phyloP scores from a whole-genome alignment of 1,140 invertebrate species.

The Macrotrachela quadricornifera region DNA sequence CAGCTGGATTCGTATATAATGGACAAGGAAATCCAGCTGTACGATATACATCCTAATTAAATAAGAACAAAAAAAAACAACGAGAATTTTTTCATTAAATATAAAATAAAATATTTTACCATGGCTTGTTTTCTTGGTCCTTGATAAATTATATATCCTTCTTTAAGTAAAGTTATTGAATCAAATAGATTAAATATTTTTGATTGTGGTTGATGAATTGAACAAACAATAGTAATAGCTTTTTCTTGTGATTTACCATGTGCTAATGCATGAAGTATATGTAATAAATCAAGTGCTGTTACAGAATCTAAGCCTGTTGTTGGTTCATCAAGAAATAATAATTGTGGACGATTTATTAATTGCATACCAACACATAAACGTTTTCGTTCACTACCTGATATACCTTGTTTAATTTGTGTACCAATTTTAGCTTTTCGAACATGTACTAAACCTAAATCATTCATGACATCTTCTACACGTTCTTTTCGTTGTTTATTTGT shows the following conservation, averaged over 20 bases:
- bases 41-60: too few relatives aligned
- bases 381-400: constrained; percentile 21
- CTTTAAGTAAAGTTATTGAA: constrained; percentile 17
- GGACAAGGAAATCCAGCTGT: too few relatives aligned
- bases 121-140: constrained; percentile 6
- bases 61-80: too few relatives aligned
- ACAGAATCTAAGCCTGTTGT: constrained; percentile 24
- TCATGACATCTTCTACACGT: too few relatives aligned
- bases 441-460: too few relatives aligned
- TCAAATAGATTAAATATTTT: constrained; percentile 23
- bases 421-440: constrained; percentile 9
- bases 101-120: too few relatives aligned
- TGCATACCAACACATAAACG: constrained; percentile 22
- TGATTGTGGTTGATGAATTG: constrained; percentile 21
- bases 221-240: constrained; percentile 17
- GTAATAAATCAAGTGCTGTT: constrained; percentile 19
- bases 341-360: constrained; percentile 13
- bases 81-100: too few relatives aligned
- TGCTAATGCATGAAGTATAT: constrained; percentile 16
- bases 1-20: too few relatives aligned
- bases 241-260: constrained; percentile 8
- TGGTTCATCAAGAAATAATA: constrained; percentile 24
- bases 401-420: constrained; percentile 15
- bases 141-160: constrained; percentile 17
- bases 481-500: too few relatives aligned